These are phyloP conservation scores for Epinotia brunnichana DNA, from an alignment of 2,888 invertebrate genomes.

Conservation along the genomic window DNA sequence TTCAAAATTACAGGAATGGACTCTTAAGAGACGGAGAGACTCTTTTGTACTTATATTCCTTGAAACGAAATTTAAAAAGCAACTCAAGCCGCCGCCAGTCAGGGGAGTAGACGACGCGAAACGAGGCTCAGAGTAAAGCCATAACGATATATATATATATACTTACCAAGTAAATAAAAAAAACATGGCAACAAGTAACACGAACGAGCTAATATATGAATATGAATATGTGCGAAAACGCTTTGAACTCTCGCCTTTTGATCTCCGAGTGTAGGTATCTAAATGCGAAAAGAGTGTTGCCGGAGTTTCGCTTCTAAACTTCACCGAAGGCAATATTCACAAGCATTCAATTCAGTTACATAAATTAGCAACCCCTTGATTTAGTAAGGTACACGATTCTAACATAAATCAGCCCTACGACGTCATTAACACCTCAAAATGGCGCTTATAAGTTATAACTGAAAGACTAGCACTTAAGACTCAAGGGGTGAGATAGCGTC, in stretches of 20 bases:
- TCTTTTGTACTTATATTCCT: conserved; percentile 6
- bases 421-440: conserved; percentile 69
- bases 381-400: conserved; percentile 56
- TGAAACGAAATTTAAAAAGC: conserved; percentile 23
- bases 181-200: conserved; percentile 62
- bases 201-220: conserved; percentile 69
- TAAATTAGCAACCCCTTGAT: conserved; percentile 61
- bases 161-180: conserved; percentile 57
- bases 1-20: neutral
- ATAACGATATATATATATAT: conserved; percentile 52
- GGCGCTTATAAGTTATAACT: conserved; percentile 70
- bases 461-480: conserved; percentile 67
- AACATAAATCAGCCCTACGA: conserved; percentile 66
- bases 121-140: conserved; percentile 32
- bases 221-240: conserved; percentile 67
- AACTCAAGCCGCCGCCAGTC: conserved; percentile 11
- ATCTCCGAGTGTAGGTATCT: conserved; percentile 65
- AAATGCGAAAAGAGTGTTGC: conserved; percentile 59
- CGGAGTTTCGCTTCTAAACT: conserved; percentile 53
- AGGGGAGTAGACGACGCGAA: conserved; percentile 28
- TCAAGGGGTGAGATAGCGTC: conserved; percentile 65
- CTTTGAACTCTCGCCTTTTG: conserved; percentile 69
- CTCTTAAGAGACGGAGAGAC: neutral
- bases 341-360: conserved; percentile 64
- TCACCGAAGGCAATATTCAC: conserved; percentile 61